Evolutionary conservation across 2,888 invertebrate genomes (phyloP), one percentile per base, ranked within the genome.

Genomic region (Sphinx pinastri): DNA sequence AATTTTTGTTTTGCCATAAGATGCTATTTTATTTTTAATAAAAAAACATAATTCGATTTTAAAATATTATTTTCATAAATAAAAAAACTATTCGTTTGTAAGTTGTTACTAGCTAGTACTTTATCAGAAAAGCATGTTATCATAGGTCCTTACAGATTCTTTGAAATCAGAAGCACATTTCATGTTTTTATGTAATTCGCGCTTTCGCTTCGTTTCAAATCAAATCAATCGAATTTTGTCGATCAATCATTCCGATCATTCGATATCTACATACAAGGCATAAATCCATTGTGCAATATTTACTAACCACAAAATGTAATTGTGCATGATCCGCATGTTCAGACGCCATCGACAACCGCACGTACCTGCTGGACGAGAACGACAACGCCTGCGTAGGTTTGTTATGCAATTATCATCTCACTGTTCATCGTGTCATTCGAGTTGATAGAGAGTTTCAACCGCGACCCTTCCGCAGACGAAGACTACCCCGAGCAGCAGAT

Each of bases 361-460:
- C 96, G 91, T 97, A 97, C 94, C 96, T 96, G 93, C 95, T 96
- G 87, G 97, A 96, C 94, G 95, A 96, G 93, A 96, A 96, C 94
- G 95, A 95, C 93, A 96, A 96, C 92, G 86, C 92, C 82, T 89
- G 82, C 84, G 75, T 92, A 88, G 95, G 95, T 93, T 91, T 84
- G 90, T 94, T n/a, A 16, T 88, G 12, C 38, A 47, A 67, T 19
- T 38, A 66, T 57, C 49, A 47, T 13, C 25, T 31, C 47, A n/a
- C 25, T 47, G 38, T 58, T 58, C 4, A 59, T 51, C 10, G 16
- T 51, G 52, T 31, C n/a, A 8, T 45, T n/a, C 45, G 47, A 49
- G 3, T 16, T 10, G 19, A 55, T 67, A 59, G 54, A 1, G n/a
- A 52, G 51, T 13, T 14, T 68, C 70, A 70, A 6, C 10, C 51